Base-by-base conservation (phyloP, 1,140 invertebrate genomes). In the Lordiphosa mommai region DNA sequence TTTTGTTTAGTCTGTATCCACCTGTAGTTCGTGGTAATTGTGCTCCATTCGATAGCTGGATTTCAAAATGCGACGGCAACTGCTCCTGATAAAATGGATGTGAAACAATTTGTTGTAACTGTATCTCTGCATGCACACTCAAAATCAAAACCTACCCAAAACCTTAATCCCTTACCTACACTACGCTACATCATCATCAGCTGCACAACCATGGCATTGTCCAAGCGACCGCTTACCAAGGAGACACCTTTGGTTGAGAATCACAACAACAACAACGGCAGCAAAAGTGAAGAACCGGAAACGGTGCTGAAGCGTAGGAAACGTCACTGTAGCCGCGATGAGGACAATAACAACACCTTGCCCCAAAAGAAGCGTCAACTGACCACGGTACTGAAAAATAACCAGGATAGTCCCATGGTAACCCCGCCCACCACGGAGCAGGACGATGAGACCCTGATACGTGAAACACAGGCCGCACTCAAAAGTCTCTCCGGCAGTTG, bases 381-480 rank as follows among this genome's bases (percentile, higher is more conserved):
- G 90, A 55, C 51, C 38, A 55, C 44, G 16, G 56, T 76, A 60
- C 69, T 53, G 9, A 63, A 63, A 37, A 59, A n/a, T n/a, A n/a
- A 67, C 56, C 56, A 58, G 13, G 64, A 68, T 9, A 68, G 63
- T 44, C 55, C 64, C 2, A 23, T 55, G 29, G 27, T n/a, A 5
- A 14, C 29, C n/a, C 33, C 32, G 32, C 55, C 55, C 9, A 8
- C 8, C 10, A 23, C 20, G 20, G 89, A 90, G 33, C 89, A 92
- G 89, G 94, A 95, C 65, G 94, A 96, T 64, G 94, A 95, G 86
- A 94, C 93, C 1, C 89, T 95, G 4, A 96, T 97, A 50, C 90
- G 94, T 37, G 96, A 97, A 88, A 96, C 96, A 1, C 95, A 97
- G 85, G 94, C 94, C 2, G 95, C 95, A 0, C 88, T 97, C 30